These are phyloP conservation scores for Pungitius pungitius DNA, from an alignment of 2,113 vertebrate species.

Conservation along the genomic window DNA sequence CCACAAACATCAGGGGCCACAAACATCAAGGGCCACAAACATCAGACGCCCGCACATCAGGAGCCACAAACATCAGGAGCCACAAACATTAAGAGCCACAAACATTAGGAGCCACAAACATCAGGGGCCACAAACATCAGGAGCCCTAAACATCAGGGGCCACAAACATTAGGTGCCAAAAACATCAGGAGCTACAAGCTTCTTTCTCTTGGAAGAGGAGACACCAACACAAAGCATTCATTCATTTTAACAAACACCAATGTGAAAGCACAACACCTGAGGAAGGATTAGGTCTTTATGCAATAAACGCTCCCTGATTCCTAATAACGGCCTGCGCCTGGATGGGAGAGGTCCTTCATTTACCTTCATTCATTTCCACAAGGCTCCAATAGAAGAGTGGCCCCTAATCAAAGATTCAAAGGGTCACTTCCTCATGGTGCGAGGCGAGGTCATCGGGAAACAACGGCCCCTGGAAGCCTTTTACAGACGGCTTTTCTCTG, in stretches of 20 bases:
- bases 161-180: no score
- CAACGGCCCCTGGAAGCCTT: conserved; percentile 32
- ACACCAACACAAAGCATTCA: not conserved
- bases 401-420: conserved; percentile 72
- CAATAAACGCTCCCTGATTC: no score
- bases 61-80: no score
- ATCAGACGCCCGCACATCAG: no score
- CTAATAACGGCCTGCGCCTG: conserved; percentile 14
- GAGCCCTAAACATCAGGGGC: no score
- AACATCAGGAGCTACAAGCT: no score
- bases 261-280: conserved; percentile 10
- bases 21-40: no score
- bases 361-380: conserved; percentile 74
- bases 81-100: no score
- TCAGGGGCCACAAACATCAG: no score
- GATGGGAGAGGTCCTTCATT: conserved; percentile 64
- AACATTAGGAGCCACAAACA: no score
- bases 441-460: conserved; percentile 41
- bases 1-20: no score
- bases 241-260: conserved; percentile 15
- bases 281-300: conserved; percentile 18
- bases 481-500: conserved; percentile 6
- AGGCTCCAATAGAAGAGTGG: conserved; percentile 59
- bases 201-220: not conserved
- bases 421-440: conserved; percentile 62